Evolutionary conservation across 1,140 invertebrate genomes (phyloP).

Genomic region (Carposina sasakii): DNA sequence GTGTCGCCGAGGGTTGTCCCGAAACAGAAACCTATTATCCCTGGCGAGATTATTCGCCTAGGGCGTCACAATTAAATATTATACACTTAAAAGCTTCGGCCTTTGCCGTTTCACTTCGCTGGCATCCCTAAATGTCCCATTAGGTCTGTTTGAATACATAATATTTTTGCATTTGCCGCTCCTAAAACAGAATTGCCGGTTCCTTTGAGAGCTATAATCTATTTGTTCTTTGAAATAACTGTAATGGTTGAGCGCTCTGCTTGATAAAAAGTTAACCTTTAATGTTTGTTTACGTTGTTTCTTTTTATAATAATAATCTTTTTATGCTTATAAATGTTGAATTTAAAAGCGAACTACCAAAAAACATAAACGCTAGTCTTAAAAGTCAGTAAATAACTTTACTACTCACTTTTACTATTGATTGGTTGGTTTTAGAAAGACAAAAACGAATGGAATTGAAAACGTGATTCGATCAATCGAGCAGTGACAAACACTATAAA

Average conservation of each 20-base stretch:
- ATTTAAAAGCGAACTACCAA: too few species aligned
- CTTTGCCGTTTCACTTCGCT: conserved; percentile 71
- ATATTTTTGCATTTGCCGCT: conserved; percentile 71
- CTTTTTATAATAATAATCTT: too few species aligned
- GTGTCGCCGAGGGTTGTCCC: conserved; percentile 68
- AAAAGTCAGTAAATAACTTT: too few species aligned
- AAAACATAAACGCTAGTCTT: too few species aligned
- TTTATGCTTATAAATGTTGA: too few species aligned
- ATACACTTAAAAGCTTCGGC: conserved; percentile 73
- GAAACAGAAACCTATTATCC: conserved; percentile 74
- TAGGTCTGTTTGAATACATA: conserved; percentile 72
- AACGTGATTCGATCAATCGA: too few species aligned
- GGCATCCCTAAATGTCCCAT: conserved; percentile 72
- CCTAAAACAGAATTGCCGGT: conserved; percentile 68
- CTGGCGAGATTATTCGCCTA: conserved; percentile 73
- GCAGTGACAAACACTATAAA: too few species aligned
- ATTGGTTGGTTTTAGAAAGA: too few species aligned
- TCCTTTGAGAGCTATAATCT: conserved; percentile 71
- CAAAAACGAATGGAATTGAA: too few species aligned
- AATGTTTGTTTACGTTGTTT: conserved; percentile 26
- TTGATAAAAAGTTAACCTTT: conserved; percentile 58
- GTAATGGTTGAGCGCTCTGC: conserved; percentile 59
- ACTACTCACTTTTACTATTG: too few species aligned
- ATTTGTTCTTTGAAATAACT: conserved; percentile 70
- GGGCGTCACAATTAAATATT: conserved; percentile 74